A percentile compares a stretch with the other conserved stretches of the same genome.
Evolutionary conservation across 2,113 vertebrate genomes (phyloP).

Genomic region (Thamnophis sirtalis): DNA sequence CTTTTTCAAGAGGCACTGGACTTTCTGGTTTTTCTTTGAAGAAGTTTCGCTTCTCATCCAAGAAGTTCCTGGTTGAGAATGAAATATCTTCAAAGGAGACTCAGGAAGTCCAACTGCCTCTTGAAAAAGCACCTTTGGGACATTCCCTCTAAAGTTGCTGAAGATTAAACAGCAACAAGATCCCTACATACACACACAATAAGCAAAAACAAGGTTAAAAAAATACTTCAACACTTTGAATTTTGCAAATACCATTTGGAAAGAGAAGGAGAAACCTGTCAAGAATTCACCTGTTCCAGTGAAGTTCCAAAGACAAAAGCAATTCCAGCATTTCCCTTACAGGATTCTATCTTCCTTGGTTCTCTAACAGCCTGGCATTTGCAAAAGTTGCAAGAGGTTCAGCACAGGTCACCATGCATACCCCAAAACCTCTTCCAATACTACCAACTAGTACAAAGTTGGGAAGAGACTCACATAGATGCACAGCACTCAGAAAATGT

Average conservation of each 20-base stretch:
- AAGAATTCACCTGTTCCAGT: not conserved
- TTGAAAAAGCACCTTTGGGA: too few relatives aligned
- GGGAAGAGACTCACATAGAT: not conserved
- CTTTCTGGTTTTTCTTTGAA: too few relatives aligned
- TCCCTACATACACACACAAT: not conserved
- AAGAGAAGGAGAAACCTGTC: not conserved
- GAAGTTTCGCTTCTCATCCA: too few relatives aligned
- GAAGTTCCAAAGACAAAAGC: not conserved
- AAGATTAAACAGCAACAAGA: not conserved
- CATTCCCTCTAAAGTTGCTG: not conserved
- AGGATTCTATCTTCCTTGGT: not conserved
- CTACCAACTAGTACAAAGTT: not conserved
- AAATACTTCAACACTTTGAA: not conserved
- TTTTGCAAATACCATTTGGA: not conserved
- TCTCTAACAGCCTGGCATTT: not conserved
- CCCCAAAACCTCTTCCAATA: not conserved
- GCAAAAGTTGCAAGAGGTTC: not conserved
- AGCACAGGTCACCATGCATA: not conserved
- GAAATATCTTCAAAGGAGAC: too few relatives aligned
- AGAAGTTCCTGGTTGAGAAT: too few relatives aligned
- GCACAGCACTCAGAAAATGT: not conserved
- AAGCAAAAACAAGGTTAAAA: not conserved
- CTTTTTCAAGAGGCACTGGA: too few relatives aligned
- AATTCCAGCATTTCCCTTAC: not conserved
- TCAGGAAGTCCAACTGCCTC: too few relatives aligned